Base-by-base conservation (phyloP, 1,140 invertebrate species). In the Drosophila yakuba region DNA sequence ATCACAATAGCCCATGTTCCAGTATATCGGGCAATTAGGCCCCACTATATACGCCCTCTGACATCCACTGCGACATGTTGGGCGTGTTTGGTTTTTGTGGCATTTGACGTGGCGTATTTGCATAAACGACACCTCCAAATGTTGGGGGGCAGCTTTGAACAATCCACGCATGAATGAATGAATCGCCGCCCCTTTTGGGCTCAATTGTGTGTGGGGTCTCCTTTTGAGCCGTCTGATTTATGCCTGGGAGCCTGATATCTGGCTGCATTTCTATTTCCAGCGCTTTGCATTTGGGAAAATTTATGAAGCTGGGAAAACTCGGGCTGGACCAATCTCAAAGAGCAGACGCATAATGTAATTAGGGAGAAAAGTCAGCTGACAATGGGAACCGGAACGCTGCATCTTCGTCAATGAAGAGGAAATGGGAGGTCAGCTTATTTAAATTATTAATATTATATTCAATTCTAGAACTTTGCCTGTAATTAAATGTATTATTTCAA, bases 91-190 rank as follows among this genome's bases (percentile, higher is more conserved):
- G 23, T 12, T 39, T 39, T 39, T 39, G 20, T 74, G 75, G 75
- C 57, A 74, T 78, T 81, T 80, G 77, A 60, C 50, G 63, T 66
- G 54, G 69, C 62, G 48, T 56, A 86, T 86, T 86, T 86, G 83
- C 83, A 86, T 86, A 86, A 86, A 83, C 80, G 84, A 86, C 83
- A 86, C 83, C 83, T 86, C 66, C 81, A 62, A 86, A 82, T 84
- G 38, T 71, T 57, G 32, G 60, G 32, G 60, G 39, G 41, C 50
- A 44, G 48, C 67, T 50, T 63, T 45, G 50, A 64, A 86, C 74
- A 50, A 61, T 82, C 83, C 84, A 86, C 83, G 84, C 83, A 89
- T 86, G 79, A 88, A 83, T 86, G 79, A 20, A 45, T 10, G 32
- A 58, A 60, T 48, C 1, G 25, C 28, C 48, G 48, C 48, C 48